Evolutionary conservation across 2,888 invertebrate species (phyloP).

Genomic region (Drosophila heteroneura): DNA sequence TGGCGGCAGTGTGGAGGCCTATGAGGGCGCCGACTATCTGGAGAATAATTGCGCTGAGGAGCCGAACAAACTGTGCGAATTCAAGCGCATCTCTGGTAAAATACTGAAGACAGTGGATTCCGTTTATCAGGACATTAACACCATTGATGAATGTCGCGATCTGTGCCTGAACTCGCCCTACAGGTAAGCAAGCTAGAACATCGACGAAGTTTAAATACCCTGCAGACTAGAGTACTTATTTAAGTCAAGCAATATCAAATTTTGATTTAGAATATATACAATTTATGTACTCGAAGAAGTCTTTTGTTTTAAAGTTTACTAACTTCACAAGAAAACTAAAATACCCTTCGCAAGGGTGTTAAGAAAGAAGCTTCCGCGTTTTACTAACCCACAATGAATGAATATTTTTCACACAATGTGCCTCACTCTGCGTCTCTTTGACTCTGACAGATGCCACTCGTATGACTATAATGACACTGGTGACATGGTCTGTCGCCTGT

Average conservation of each 20-base stretch:
- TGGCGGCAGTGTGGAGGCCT: constrained; percentile 90
- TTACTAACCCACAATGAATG: neutral
- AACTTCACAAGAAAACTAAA: no score
- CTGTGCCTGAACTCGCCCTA: constrained; percentile 95
- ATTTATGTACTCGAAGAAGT: no score
- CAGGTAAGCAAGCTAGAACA: constrained; percentile 84
- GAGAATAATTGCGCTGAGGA: constrained; percentile 97
- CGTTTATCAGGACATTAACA: constrained; percentile 95
- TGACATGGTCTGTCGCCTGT: constrained; percentile 95
- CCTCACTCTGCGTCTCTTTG: neutral
- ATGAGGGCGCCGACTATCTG: constrained; percentile 92
- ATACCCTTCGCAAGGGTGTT: neutral
- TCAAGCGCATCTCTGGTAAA: constrained; percentile 94
- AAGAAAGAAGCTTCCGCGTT: neutral
- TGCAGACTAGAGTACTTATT: neutral
- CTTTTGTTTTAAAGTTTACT: no score
- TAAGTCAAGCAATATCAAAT: no score
- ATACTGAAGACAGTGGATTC: constrained; percentile 97
- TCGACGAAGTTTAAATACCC: neutral
- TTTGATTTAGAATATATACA: no score
- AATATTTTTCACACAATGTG: constrained; percentile 43
- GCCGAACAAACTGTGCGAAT: constrained; percentile 97
- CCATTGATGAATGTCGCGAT: constrained; percentile 94
- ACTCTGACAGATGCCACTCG: constrained; percentile 90
- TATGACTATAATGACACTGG: constrained; percentile 97